phyloP scores from a whole-genome alignment of 2,113 vertebrate genomes.

The Apistogramma diplotaenia region DNA sequence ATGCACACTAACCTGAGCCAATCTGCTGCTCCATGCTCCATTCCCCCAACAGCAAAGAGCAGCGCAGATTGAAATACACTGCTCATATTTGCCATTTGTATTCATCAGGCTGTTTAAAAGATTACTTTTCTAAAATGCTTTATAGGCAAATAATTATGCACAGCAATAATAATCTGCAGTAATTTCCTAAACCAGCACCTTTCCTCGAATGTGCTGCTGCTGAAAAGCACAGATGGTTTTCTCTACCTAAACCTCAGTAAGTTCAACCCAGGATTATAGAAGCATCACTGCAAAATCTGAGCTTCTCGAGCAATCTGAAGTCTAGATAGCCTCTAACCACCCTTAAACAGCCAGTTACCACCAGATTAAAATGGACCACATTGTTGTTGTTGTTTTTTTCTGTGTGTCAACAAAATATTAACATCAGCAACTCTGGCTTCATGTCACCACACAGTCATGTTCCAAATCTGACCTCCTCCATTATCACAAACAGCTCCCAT shows the following conservation, averaged over 20 bases:
- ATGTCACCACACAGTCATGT: constrained; percentile 8
- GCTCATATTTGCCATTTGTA: not conserved
- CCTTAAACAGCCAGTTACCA: constrained; percentile 24
- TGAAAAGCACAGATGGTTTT: constrained; percentile 10
- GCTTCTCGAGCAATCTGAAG: not conserved
- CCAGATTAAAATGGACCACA: constrained; percentile 4
- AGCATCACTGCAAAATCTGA: not conserved
- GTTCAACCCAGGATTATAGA: not conserved
- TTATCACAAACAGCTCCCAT: constrained; percentile 52
- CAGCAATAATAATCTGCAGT: not conserved
- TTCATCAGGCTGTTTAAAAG: constrained; percentile 8
- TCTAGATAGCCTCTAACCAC: constrained; percentile 8
- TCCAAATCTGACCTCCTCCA: constrained; percentile 23
- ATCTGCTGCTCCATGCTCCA: not conserved
- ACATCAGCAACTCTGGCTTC: not conserved
- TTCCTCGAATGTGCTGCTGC: not conserved
- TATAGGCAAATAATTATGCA: not conserved
- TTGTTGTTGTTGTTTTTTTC: not conserved
- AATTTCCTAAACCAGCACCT: not conserved
- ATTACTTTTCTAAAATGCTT: not conserved
- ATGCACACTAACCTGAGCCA: constrained; percentile 4
- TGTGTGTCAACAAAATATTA: not conserved
- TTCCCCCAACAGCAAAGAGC: not conserved
- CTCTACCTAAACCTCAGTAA: not conserved
- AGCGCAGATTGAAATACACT: not conserved